A percentile compares a stretch with the other conserved stretches of the same genome.
phyloP scores from a whole-genome alignment of 2,888 invertebrate genomes.

The Crepidodera aurea region DNA sequence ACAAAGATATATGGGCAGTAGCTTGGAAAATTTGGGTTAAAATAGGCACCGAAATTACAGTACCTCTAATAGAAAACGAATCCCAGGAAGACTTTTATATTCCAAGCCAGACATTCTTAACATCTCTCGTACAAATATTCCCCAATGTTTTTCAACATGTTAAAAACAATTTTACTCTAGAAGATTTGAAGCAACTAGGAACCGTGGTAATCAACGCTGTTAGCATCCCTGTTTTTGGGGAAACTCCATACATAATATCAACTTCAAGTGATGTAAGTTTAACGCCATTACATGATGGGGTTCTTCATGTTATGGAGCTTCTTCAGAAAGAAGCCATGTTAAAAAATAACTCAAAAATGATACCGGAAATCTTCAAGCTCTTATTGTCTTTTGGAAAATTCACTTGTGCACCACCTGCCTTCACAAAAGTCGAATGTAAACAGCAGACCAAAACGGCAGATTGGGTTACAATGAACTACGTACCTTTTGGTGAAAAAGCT shows the following conservation, averaged over 20 bases:
- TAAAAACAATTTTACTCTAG: constrained; percentile 67
- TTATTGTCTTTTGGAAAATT: constrained; percentile 73
- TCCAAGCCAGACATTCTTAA: constrained; percentile 92
- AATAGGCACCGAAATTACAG: constrained; percentile 82
- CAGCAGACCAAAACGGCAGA: constrained; percentile 69
- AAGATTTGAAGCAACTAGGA: constrained; percentile 84
- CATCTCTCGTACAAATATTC: constrained; percentile 94
- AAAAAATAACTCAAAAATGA: constrained; percentile 67
- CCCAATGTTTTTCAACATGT: constrained; percentile 94
- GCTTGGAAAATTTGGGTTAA: constrained; percentile 90
- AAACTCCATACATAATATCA: constrained; percentile 81
- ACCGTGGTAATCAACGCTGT: constrained; percentile 73
- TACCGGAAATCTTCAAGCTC: constrained; percentile 73
- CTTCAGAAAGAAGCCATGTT: constrained; percentile 79
- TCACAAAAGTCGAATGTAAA: constrained; percentile 63
- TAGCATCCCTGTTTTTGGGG: constrained; percentile 81
- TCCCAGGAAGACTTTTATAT: constrained; percentile 73
- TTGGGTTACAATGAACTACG: constrained; percentile 82
- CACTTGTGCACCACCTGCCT: constrained; percentile 72
- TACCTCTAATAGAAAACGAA: constrained; percentile 63
- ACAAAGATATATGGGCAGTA: constrained; percentile 76
- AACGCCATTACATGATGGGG: constrained; percentile 84
- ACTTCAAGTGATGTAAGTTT: constrained; percentile 78
- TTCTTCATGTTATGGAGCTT: constrained; percentile 85
- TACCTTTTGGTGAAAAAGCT: constrained; percentile 86